These are phyloP conservation scores for Lates japonicus DNA, from an alignment of 2,797 vertebrate genomes.

Conservation along the genomic window DNA sequence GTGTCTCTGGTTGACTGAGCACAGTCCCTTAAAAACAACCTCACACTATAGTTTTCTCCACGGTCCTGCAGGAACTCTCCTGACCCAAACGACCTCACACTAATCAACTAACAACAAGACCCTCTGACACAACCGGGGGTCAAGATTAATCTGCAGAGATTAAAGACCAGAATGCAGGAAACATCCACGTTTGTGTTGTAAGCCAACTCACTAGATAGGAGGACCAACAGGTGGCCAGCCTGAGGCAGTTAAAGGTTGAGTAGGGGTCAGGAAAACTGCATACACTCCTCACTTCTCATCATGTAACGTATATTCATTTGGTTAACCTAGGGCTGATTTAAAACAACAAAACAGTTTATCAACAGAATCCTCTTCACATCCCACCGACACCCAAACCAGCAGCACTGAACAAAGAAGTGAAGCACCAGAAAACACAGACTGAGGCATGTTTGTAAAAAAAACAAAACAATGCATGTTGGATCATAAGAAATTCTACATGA, in stretches of 20 bases:
- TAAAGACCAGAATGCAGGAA: conserved; percentile 29
- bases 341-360: neutral
- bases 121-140: conserved; percentile 29
- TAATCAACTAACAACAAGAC: conserved; percentile 59
- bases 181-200: conserved; percentile 17
- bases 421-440: neutral
- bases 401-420: neutral
- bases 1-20: conserved; percentile 33
- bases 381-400: neutral
- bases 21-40: conserved; percentile 42
- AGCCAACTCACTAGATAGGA: conserved; percentile 9
- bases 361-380: neutral
- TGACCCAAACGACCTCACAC: conserved; percentile 37
- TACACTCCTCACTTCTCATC: neutral
- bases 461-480: neutral
- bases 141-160: conserved; percentile 46
- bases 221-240: conserved; percentile 29
- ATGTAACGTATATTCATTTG: neutral
- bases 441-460: neutral
- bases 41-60: conserved; percentile 26
- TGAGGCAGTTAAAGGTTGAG: neutral
- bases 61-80: conserved; percentile 11
- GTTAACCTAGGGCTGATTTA: conserved; percentile 28
- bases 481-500: neutral
- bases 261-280: neutral